Evolutionary conservation across 2,888 invertebrate species (phyloP).

Genomic region (Noctua janthina): DNA sequence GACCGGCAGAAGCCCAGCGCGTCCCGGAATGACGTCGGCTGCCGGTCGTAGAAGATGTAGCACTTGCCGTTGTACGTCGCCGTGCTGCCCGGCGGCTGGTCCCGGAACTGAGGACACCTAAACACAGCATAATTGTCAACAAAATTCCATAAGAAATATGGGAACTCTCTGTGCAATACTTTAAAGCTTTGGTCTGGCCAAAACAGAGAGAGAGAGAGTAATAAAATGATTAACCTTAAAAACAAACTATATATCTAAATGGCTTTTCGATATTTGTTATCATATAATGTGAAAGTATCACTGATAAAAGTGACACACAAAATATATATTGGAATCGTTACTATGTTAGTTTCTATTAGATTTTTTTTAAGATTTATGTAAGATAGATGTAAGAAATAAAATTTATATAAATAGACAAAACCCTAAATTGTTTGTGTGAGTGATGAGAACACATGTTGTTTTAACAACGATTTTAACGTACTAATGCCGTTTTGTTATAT

Average conservation of each 20-base stretch:
- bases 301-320: background rate
- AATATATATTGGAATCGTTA: background rate
- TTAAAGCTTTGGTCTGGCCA: background rate
- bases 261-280: background rate
- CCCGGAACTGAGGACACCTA: slow-evolving; percentile 96
- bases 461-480: background rate
- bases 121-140: background rate
- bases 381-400: background rate
- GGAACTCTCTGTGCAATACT: background rate
- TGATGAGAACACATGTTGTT: background rate
- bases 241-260: background rate
- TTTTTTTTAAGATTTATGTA: too few relatives aligned
- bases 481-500: background rate
- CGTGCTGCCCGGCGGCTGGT: slow-evolving; percentile 97
- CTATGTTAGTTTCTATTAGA: background rate
- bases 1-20: slow-evolving; percentile 95
- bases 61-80: slow-evolving; percentile 98
- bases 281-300: background rate
- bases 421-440: background rate
- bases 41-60: slow-evolving; percentile 97
- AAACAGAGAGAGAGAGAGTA: background rate
- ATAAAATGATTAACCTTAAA: background rate
- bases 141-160: background rate
- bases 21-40: slow-evolving; percentile 95
- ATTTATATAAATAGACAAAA: background rate